Evolutionary conservation across 2,113 vertebrate species (phyloP), one percentile per base, ranked within the genome.

Genomic region (Colius striatus): DNA sequence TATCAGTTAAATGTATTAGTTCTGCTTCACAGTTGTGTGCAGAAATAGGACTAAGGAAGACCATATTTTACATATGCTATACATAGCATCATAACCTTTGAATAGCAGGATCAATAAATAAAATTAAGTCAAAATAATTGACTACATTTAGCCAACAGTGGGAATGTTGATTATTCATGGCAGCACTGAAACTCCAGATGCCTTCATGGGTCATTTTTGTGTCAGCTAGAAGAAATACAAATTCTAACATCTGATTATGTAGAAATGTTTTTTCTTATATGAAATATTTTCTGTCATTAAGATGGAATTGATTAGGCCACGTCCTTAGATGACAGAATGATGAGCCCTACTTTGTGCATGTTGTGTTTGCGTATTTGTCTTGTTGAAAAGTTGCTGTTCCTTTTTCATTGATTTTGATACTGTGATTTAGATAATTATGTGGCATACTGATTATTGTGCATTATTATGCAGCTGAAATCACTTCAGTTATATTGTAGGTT

Each of bases 1-100:
- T 97, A 97, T 97, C 96, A 97, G 92, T 79, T 95, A 96, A 97
- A 96, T 87, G 77, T 94, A 97, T 98, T 97, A 92, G 96, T 97
- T 97, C 97, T 96, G 93, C 97, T 96, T 93, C 20, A 18, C 92
- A 95, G 94, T 91, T 71, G 76, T 84, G 76, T 63, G 87, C 76
- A 84, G 88, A 95, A 96, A 92, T 75, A 90, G 94, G 84, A 62
- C 88, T 72, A 92, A 86, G 86, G 76, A 95, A 93, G 79, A 36
- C 75, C 36, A 21, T 70, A 73, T 94, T 95, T 96, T 92, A 81
- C 41, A 20, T 89, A 68, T 76, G 74, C 89, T 94, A n/a, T 84
- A 89, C 75, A 89, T 76, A 89, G 83, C 66, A 86, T 21, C 84
- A 53, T 48, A 84, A 71, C 80, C 72, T 84, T 82, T 66, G 65